Percentiles rank a stretch among this genome's conserved stretches.
Conservation (phyloP, 2,113 vertebrate genomes). For the Callithrix jacchus region DNA sequence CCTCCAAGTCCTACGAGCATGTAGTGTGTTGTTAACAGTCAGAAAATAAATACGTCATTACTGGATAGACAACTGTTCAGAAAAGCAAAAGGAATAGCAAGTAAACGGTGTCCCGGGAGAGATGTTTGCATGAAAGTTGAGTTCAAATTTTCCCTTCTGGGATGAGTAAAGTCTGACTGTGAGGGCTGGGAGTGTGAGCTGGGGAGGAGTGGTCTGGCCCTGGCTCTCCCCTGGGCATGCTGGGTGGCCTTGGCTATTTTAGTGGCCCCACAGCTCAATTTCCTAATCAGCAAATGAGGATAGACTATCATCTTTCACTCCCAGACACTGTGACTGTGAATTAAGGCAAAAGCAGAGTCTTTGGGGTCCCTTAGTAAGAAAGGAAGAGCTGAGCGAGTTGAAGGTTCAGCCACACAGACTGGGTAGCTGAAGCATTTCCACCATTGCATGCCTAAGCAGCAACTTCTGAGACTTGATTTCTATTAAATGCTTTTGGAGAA, state of each 20-base stretch:
- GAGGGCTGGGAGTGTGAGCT: background rate
- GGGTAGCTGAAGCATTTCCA: background rate
- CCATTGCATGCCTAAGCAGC: background rate
- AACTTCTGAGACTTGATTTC: background rate
- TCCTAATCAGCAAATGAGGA: background rate
- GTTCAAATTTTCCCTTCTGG: background rate
- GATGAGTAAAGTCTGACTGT: background rate
- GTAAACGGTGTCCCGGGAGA: background rate
- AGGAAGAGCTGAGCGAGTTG: background rate
- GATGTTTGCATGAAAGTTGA: background rate
- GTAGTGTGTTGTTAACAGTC: background rate
- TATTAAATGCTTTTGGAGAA: conserved; percentile 30
- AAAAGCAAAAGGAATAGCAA: conserved; percentile 23
- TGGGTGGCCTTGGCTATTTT: background rate
- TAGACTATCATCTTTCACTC: background rate
- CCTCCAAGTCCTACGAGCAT: background rate
- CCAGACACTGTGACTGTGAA: background rate
- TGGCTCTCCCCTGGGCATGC: background rate
- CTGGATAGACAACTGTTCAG: background rate
- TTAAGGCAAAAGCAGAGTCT: background rate
- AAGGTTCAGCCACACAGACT: background rate
- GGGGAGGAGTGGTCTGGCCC: background rate
- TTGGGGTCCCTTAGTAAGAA: background rate
- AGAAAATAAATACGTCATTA: background rate
- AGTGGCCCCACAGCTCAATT: background rate